Percentiles rank a stretch among this genome's conserved stretches.
These are phyloP conservation scores for Stegana nigrithorax DNA, from an alignment of 2,888 invertebrate genomes.

Conservation along the genomic window DNA sequence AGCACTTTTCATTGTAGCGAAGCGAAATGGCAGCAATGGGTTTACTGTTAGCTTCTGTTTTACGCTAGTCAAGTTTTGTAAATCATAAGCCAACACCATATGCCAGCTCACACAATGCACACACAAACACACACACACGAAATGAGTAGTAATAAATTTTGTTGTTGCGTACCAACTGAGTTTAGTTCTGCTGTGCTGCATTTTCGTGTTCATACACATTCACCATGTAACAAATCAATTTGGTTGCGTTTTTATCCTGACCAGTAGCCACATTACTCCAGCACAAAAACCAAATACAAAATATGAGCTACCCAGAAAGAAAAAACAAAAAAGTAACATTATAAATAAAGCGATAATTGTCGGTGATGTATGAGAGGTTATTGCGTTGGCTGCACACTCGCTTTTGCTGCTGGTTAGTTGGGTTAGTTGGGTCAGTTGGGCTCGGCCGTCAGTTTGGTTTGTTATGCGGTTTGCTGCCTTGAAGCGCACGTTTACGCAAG, in stretches of 20 bases:
- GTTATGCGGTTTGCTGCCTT: too few relatives aligned
- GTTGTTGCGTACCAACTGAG: background rate
- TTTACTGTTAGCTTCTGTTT: too few relatives aligned
- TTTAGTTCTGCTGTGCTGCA: too few relatives aligned
- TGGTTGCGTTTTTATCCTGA: conserved; percentile 9
- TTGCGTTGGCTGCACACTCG: background rate
- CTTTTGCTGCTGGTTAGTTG: background rate
- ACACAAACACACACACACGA: background rate
- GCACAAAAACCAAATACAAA: background rate
- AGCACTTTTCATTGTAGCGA: too few relatives aligned
- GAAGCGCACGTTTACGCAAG: too few relatives aligned
- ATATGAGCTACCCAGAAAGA: conserved; percentile 32
- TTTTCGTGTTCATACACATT: too few relatives aligned
- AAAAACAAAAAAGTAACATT: conserved; percentile 40
- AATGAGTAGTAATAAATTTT: too few relatives aligned
- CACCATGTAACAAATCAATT: conserved; percentile 60
- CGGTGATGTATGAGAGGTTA: conserved; percentile 52
- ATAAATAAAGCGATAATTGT: conserved; percentile 58
- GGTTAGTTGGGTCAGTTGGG: background rate
- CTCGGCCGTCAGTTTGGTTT: too few relatives aligned
- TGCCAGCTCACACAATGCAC: too few relatives aligned
- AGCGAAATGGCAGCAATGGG: too few relatives aligned
- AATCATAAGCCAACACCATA: too few relatives aligned
- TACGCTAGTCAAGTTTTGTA: too few relatives aligned
- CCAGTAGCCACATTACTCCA: background rate